Conservation (phyloP, 2,888 invertebrate genomes). For the Globia sparganii region DNA sequence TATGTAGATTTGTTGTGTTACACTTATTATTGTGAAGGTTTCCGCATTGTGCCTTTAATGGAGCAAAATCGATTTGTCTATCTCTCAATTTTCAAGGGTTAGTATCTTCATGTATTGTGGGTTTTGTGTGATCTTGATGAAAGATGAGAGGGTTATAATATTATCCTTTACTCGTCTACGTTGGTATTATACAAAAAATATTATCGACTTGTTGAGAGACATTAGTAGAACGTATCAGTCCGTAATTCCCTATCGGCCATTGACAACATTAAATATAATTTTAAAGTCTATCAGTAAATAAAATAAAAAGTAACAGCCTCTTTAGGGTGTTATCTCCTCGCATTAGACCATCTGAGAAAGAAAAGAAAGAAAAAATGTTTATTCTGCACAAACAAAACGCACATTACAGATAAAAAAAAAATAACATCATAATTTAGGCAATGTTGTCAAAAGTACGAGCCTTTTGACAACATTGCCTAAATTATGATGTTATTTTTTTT, state of each 20-base stretch:
- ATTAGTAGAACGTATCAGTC: background rate
- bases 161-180: background rate
- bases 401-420: no score
- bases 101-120: conserved; percentile 58
- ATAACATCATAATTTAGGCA: no score
- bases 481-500: no score
- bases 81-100: conserved; percentile 68
- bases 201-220: background rate
- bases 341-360: conserved; percentile 46
- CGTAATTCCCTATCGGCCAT: conserved; percentile 6
- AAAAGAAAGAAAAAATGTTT: no score
- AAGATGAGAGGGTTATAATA: conserved; percentile 5
- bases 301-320: conserved; percentile 48
- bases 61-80: conserved; percentile 75
- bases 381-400: no score
- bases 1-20: conserved; percentile 82
- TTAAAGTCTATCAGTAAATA: conserved; percentile 33
- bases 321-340: conserved; percentile 41
- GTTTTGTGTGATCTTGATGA: conserved; percentile 59
- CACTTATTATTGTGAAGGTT: conserved; percentile 77
- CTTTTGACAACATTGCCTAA: no score
- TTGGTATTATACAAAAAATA: background rate
- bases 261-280: conserved; percentile 45
- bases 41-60: conserved; percentile 75
- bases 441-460: no score